Evolutionary conservation across 2,113 vertebrate species (phyloP), one percentile per base, ranked within the genome.

Genomic region (Pedetes capensis): DNA sequence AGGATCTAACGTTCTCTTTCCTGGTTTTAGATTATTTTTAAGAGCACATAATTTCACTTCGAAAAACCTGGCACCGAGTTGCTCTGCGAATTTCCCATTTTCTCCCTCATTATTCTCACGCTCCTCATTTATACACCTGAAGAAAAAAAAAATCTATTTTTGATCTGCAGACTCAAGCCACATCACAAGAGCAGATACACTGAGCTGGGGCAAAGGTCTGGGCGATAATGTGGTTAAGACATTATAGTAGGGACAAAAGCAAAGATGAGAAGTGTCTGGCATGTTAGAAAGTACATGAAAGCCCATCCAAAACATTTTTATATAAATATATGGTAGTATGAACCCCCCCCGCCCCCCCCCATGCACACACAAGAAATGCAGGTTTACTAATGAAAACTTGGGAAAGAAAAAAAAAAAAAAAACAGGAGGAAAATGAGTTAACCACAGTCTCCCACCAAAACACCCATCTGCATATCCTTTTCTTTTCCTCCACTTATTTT

Each of bases 1-100:
- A 96, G 92, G 49, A 90, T 97, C 94, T 90, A 96, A 96, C 12
- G 20, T 66, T 93, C 92, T 91, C 89, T 92, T 96, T 94, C 87
- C 93, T 94, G 80, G 76, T 84, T 93, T 96, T 74, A 87, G 75
- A 91, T 96, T 72, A 76, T 80, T 96, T 97, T 96, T 87, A 97
- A 94, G 94, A 96, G 87, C 25, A 69, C 63, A 88, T 86, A 53
- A 92, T 90, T 96, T 93, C 87, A 94, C 55, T 96, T 96, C 80
- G 92, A 93, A 97, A 57, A 39, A 5, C 9, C 76, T 59, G 4
- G 57, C 53, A 8, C 81, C 0, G 7, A 87, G 80, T 39, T 63
- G 71, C 84, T 95, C 53, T 91, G 80, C 92, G 88, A 93, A 94
- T 83, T 91, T 97, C 83, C 87, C 83, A 94, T 86, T 90, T 88